Evolutionary conservation across 2,113 vertebrate genomes (phyloP).

Genomic region (Rhinopithecus roxellana): DNA sequence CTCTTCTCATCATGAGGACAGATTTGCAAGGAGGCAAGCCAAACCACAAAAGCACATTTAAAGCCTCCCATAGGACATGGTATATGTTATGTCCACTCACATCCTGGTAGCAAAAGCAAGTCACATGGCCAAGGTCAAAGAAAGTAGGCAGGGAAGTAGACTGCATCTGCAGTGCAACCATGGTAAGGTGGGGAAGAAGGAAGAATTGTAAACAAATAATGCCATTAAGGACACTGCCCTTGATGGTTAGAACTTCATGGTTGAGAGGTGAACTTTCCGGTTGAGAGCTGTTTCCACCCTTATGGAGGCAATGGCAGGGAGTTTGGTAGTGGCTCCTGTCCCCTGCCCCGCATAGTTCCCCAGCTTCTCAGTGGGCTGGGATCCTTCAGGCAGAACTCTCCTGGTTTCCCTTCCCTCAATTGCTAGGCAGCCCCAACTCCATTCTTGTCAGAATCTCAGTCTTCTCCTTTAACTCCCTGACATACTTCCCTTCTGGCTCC

Average conservation of each 20-base stretch:
- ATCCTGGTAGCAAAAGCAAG: background rate
- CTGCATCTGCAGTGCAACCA: background rate
- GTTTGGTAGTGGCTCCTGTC: background rate
- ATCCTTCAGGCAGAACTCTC: background rate
- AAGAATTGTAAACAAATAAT: background rate
- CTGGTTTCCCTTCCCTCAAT: background rate
- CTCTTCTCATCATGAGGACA: background rate
- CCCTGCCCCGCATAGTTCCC: background rate
- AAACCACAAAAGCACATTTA: background rate
- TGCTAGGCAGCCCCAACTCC: background rate
- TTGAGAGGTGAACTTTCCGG: background rate
- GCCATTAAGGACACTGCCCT: background rate
- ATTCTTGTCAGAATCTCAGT: background rate
- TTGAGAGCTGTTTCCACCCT: background rate
- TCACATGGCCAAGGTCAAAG: background rate
- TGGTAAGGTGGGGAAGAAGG: background rate
- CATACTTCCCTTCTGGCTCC: background rate
- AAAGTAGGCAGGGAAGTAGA: no score
- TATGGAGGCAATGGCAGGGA: rapidly evolving
- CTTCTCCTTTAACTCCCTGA: background rate
- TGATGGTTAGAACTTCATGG: background rate
- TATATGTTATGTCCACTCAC: background rate
- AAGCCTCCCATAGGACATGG: background rate
- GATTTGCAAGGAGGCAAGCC: background rate
- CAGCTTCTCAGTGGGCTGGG: background rate